Evolutionary conservation across 2,797 vertebrate species (phyloP).

Genomic region (Macropodus opercularis): DNA sequence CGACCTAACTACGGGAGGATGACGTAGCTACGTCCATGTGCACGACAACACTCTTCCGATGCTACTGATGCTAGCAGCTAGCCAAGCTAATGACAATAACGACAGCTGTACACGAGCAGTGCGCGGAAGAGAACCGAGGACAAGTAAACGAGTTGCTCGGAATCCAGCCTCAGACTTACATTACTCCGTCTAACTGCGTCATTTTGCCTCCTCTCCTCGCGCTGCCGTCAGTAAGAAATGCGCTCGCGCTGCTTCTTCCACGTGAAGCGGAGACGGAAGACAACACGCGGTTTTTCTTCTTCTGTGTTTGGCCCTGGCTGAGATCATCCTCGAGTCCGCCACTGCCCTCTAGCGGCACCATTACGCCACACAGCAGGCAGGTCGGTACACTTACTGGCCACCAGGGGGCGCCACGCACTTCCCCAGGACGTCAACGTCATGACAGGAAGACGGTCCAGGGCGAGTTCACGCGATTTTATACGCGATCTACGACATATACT

Average conservation of each 20-base stretch:
- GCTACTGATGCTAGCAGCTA: too few species aligned
- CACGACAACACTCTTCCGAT: too few species aligned
- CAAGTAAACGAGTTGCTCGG: rapidly evolving
- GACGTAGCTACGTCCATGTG: too few species aligned
- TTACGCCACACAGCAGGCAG: rapidly evolving
- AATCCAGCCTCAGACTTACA: slow-evolving; percentile 56
- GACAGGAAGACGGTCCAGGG: too few species aligned
- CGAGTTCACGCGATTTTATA: too few species aligned
- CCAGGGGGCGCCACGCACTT: too few species aligned
- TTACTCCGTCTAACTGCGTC: slow-evolving; percentile 65
- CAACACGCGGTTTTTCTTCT: not conserved
- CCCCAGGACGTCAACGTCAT: too few species aligned
- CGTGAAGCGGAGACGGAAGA: slow-evolving; percentile 54
- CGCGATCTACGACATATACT: too few species aligned
- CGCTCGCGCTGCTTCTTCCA: slow-evolving; percentile 24
- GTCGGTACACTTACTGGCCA: too few species aligned
- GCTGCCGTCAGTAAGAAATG: rapidly evolving
- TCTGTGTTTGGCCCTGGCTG: not conserved
- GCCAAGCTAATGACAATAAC: not conserved
- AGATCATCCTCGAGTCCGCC: not conserved
- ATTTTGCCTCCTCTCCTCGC: slow-evolving; percentile 36
- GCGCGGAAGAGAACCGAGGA: rapidly evolving
- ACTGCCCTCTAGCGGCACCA: slow-evolving; percentile 8
- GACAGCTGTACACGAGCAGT: not conserved
- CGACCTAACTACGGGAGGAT: too few species aligned